Conservation (phyloP, 92 coral and sea anemone species). For the Parazoanthus darwini region DNA sequence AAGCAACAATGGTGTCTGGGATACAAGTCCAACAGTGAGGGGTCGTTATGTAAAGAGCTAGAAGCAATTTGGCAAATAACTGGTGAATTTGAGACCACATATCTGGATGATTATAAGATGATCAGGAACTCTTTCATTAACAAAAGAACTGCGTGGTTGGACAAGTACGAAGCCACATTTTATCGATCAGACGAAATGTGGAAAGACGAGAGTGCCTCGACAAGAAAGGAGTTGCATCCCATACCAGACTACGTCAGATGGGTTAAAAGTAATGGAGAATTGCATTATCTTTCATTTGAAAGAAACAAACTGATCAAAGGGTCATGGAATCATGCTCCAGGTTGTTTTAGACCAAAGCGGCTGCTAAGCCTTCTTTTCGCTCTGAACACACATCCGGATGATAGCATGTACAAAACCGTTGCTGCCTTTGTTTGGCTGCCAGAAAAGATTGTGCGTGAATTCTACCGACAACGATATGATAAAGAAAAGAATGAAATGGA, state of each 20-base stretch:
- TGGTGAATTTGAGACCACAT: constrained; percentile 14
- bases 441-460: constrained; percentile 19
- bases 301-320: neutral
- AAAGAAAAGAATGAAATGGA: constrained; percentile 11
- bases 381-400: neutral
- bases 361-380: constrained; percentile 21
- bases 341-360: constrained; percentile 34
- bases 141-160: constrained; percentile 34
- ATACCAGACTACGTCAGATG: constrained; percentile 37
- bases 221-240: constrained; percentile 2
- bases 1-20: neutral
- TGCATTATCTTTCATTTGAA: constrained; percentile 35
- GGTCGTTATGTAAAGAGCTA: constrained; percentile 24
- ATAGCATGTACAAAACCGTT: neutral
- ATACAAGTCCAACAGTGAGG: neutral
- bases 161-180: constrained; percentile 13
- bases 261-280: constrained; percentile 29
- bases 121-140: neutral
- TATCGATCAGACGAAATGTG: constrained; percentile 3
- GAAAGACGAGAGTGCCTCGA: neutral
- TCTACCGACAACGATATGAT: neutral
- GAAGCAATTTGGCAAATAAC: constrained; percentile 27
- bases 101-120: constrained; percentile 24
- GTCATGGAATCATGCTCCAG: constrained; percentile 25
- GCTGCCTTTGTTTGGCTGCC: constrained; percentile 36